Conservation (phyloP, 2,113 vertebrate species). For the Chaenogobius annularis region DNA sequence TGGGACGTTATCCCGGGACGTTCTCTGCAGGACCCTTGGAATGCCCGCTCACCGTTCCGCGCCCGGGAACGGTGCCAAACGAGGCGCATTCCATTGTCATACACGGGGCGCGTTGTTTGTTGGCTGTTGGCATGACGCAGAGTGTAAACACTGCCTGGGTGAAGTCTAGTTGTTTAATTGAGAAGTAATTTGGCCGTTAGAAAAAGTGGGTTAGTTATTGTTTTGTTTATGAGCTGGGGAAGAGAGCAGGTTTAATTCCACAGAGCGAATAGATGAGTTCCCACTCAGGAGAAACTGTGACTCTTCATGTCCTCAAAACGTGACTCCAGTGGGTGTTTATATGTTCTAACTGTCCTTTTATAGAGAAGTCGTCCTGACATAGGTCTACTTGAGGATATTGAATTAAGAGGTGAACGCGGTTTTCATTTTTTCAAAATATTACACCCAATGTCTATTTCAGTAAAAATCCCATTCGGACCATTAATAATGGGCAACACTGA, state of each 20-base stretch:
- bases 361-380: too few species aligned
- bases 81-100: conserved; percentile 30
- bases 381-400: too few species aligned
- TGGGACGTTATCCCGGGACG: conserved; percentile 24
- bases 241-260: background rate
- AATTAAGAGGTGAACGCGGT: too few species aligned
- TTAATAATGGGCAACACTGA: too few species aligned
- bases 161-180: background rate
- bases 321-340: too few species aligned
- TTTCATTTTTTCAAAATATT: too few species aligned
- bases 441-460: too few species aligned
- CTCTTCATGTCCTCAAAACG: background rate
- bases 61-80: conserved; percentile 39
- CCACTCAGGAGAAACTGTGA: too few species aligned
- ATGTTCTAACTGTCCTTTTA: too few species aligned
- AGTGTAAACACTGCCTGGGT: conserved; percentile 14
- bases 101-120: conserved; percentile 25
- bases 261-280: too few species aligned
- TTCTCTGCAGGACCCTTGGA: conserved; percentile 38
- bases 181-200: background rate
- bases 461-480: too few species aligned
- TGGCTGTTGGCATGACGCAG: conserved; percentile 18
- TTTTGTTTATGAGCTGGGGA: background rate
- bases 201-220: background rate
- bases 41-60: conserved; percentile 8